Conservation (phyloP, 2,888 invertebrate species). For the Hemicrepidius hirtus region DNA sequence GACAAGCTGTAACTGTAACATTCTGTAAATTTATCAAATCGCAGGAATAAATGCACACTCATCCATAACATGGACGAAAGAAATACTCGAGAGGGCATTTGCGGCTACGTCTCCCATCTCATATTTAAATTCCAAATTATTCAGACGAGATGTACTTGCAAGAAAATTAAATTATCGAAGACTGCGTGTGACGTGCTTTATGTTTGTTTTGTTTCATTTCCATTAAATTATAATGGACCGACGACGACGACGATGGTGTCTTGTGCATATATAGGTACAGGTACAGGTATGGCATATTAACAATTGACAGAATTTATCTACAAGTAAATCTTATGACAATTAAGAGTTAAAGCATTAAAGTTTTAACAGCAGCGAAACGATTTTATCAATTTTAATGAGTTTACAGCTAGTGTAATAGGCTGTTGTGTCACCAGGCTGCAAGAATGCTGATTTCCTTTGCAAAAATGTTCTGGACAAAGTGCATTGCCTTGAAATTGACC, state of each 20-base stretch:
- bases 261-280: too few relatives aligned
- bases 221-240: too few relatives aligned
- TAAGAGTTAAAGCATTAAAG: background rate
- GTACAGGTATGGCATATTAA: background rate
- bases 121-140: conserved; percentile 8
- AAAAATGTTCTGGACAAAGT: conserved; percentile 43
- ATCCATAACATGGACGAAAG: conserved; percentile 4
- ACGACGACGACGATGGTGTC: too few relatives aligned
- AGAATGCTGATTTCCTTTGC: conserved; percentile 43
- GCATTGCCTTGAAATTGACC: conserved; percentile 46
- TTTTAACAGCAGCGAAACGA: conserved; percentile 18
- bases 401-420: conserved; percentile 40
- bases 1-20: too few relatives aligned
- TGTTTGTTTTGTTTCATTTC: background rate
- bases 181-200: background rate
- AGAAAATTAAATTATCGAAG: background rate
- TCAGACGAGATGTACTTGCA: background rate
- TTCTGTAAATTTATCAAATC: conserved; percentile 13
- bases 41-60: conserved; percentile 10
- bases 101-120: background rate
- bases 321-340: conserved; percentile 6
- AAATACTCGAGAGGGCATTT: background rate
- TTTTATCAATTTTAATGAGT: conserved; percentile 47
- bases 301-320: conserved; percentile 2
- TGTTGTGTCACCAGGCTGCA: conserved; percentile 41